Percentiles rank a stretch among this genome's conserved stretches.
Evolutionary conservation across 1,140 invertebrate species (phyloP).

Genomic region (Tribolium madens): DNA sequence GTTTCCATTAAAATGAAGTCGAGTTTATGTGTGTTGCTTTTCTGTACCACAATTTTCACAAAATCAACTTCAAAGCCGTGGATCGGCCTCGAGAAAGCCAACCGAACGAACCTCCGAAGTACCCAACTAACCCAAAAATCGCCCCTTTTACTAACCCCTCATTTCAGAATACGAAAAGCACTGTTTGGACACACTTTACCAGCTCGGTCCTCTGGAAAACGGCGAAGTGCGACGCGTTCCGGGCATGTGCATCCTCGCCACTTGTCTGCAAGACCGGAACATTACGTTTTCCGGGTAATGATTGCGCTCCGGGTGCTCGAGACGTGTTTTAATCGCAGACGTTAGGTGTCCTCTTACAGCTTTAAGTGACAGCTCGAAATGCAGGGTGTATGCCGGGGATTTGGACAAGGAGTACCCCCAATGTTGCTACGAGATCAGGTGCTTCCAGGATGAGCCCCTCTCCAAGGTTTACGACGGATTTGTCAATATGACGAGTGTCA

Average conservation of each 20-base stretch:
- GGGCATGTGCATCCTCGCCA: neutral
- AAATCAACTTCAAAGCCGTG: neutral
- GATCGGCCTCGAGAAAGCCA: neutral
- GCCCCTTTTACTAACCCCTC: neutral
- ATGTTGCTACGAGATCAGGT: conserved; percentile 1
- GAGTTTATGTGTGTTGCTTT: neutral
- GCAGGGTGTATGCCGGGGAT: neutral
- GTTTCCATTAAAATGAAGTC: conserved; percentile 10
- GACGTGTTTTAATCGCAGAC: neutral
- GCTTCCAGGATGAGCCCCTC: neutral
- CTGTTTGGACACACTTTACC: neutral
- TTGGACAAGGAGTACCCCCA: neutral
- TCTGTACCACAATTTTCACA: neutral
- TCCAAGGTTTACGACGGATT: neutral
- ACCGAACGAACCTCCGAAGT: conserved; percentile 4
- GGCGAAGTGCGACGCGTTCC: neutral
- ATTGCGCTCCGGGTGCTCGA: neutral
- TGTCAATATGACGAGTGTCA: neutral
- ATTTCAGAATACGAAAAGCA: conserved; percentile 7
- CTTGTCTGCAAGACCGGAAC: conserved; percentile 22
- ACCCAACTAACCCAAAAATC: neutral
- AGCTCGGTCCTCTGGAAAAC: neutral
- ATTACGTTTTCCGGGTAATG: conserved; percentile 25
- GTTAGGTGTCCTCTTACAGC: conserved; percentile 12
- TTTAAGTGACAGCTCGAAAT: neutral